Base-by-base conservation (phyloP, 2,797 vertebrate genomes). In the Sitta carolinensis region DNA sequence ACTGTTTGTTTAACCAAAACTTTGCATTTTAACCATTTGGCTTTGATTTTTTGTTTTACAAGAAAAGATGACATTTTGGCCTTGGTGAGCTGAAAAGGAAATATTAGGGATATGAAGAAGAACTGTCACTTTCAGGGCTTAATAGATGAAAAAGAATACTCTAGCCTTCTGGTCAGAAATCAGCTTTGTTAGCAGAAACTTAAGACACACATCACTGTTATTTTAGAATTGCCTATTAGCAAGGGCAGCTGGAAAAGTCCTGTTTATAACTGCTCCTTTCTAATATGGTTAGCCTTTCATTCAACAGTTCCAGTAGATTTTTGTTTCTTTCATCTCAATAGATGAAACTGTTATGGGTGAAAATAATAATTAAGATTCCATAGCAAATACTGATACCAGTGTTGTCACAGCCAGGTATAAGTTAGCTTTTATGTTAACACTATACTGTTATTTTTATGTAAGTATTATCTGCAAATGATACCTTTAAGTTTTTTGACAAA, bases 1-100 rank as follows among this genome's bases (percentile, higher is more conserved):
- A 93, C 95, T 98, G 97, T 98, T 98, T 98, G 95, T 97, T 98
- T 98, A 98, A 97, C 96, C 97, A 97, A 97, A 98, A 97, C 91
- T 95, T 92, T 87, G 80, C 96, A 97, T 98, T 97, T 98, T 98
- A 95, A 96, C 97, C 97, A 97, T 98, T 98, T 98, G 97, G 97
- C 97, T 98, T 97, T 97, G 95, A 97, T 98, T 97, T 97, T 96
- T 96, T 97, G 79, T 96, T 97, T 96, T 92, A 83, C 43, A 85
- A 96, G 84, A 86, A 93, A 95, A 93, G 88, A 97, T 96, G 97
- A 96, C 96, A 97, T 97, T 98, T 97, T 98, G 97, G 97, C 97
- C 97, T 95, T 76, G 72, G 76, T 82, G 75, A 96, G 85, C 89
- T 92, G 90, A 91, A 97, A 97, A 96, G 90, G 95, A 97, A 97